Percentiles rank a stretch among this genome's conserved stretches.
phyloP scores from a whole-genome alignment of 2,888 invertebrate species.

The Drosophila robusta region DNA sequence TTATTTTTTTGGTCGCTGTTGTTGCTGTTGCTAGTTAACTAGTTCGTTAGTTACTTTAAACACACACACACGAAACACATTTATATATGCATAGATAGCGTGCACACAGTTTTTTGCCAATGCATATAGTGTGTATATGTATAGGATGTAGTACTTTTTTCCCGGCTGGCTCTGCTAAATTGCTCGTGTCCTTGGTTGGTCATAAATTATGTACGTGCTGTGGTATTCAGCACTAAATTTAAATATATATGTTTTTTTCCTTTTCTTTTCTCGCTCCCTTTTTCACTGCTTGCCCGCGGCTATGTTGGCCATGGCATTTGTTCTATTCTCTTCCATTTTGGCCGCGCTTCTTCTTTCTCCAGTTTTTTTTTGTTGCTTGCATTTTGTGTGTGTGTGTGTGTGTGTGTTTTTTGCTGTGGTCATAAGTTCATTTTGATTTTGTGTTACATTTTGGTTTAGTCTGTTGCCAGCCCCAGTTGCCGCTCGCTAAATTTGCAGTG shows the following conservation, averaged over 20 bases:
- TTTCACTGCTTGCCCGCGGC: constrained; percentile 16
- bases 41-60: constrained; percentile 63
- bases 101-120: constrained; percentile 22
- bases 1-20: constrained; percentile 23
- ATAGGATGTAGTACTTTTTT: constrained; percentile 42
- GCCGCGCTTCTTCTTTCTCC: constrained; percentile 6
- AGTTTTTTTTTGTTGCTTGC: background rate
- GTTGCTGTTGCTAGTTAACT: constrained; percentile 59
- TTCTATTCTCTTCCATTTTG: constrained; percentile 28
- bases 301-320: constrained; percentile 47
- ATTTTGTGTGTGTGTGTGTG: constrained; percentile 27
- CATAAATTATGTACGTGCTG: constrained; percentile 82
- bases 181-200: constrained; percentile 81
- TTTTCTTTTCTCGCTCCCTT: constrained; percentile 5
- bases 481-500: constrained; percentile 50
- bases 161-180: constrained; percentile 72
- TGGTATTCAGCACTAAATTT: constrained; percentile 81
- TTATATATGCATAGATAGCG: constrained; percentile 7
- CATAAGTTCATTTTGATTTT: constrained; percentile 81
- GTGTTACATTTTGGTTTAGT: constrained; percentile 76
- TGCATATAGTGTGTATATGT: constrained; percentile 10
- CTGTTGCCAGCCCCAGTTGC: constrained; percentile 59
- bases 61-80: constrained; percentile 25
- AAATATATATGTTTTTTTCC: constrained; percentile 66
- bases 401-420: constrained; percentile 64